phyloP scores from a whole-genome alignment of 2,888 invertebrate species.

The Perdita meconis region DNA sequence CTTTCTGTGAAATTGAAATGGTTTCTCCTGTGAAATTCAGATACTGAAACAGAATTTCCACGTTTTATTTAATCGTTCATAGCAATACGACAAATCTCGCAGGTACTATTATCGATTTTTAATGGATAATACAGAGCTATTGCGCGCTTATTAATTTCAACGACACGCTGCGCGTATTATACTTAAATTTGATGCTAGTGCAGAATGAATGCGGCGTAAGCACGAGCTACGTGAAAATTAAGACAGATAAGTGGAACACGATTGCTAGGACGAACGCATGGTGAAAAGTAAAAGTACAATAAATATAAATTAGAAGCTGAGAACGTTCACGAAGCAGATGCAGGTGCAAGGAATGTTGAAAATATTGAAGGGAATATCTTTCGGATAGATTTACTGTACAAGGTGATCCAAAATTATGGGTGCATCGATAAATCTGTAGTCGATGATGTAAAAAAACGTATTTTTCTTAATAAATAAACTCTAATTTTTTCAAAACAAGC shows the following conservation, averaged over 20 bases:
- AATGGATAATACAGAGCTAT: neutral
- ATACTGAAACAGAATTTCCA: no score
- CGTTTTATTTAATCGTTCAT: no score
- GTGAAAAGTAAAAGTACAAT: slow-evolving; percentile 29
- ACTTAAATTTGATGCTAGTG: neutral
- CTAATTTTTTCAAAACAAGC: no score
- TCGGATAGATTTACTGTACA: no score
- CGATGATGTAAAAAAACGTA: no score
- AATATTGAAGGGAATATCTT: no score
- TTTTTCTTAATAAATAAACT: no score
- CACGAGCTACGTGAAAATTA: slow-evolving; percentile 20
- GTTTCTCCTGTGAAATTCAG: no score
- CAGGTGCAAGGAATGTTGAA: neutral
- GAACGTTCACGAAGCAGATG: neutral
- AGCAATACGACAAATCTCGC: neutral
- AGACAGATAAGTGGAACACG: slow-evolving; percentile 12
- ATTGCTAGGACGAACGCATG: neutral
- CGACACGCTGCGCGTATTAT: neutral
- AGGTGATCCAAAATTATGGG: no score
- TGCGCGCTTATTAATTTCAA: neutral
- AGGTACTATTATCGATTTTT: neutral
- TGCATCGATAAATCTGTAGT: no score
- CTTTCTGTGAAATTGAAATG: no score
- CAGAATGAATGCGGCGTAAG: neutral
- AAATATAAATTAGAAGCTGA: neutral